phyloP scores from a whole-genome alignment of 2,113 vertebrate species.

The Neodontobutis hainanensis region DNA sequence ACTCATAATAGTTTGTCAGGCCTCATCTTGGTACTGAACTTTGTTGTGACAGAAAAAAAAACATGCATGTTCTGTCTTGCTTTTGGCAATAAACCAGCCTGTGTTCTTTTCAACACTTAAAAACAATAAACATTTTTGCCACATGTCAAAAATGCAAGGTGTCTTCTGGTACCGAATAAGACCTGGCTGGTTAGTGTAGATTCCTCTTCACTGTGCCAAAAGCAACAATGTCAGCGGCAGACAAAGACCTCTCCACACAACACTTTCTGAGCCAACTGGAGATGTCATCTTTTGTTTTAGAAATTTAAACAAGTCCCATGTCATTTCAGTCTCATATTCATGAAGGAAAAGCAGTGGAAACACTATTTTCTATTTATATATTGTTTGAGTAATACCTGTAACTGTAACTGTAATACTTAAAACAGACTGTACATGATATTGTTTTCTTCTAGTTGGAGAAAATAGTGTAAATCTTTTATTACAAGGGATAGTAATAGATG shows the following conservation, averaged over 20 bases:
- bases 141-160: neutral
- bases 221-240: conserved; percentile 8
- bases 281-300: neutral
- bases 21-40: no score
- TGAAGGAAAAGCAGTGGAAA: no score
- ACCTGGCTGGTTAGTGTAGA: conserved; percentile 1
- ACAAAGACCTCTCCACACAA: neutral
- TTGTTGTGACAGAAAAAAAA: no score
- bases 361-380: no score
- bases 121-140: conserved; percentile 1
- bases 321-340: neutral
- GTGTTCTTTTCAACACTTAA: neutral
- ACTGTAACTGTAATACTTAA: no score
- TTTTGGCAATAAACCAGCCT: neutral
- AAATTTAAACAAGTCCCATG: neutral
- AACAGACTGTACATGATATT: no score
- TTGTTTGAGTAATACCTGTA: no score
- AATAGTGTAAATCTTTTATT: no score
- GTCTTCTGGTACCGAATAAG: neutral
- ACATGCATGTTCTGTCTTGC: neutral
- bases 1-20: no score
- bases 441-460: no score
- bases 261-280: neutral
- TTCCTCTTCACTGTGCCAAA: conserved; percentile 20
- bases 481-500: no score